These are phyloP conservation scores for Halocynthia aurantium DNA, from an alignment of 23 tunicate genomes.

Conservation along the genomic window DNA sequence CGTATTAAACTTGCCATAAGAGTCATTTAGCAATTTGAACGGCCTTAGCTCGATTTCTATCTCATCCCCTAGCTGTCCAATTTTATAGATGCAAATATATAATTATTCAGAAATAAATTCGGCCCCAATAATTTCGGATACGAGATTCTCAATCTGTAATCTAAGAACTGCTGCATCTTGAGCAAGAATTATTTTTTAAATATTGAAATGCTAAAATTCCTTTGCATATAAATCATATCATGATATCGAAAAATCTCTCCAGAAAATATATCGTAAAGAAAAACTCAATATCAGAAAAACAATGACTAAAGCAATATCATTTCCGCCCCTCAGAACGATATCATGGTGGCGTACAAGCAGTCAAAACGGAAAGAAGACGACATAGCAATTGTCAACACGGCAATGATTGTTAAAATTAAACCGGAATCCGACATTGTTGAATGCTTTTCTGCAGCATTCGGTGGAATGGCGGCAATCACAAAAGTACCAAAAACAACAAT, in stretches of 20 bases:
- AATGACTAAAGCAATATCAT: no score
- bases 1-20: no score
- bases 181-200: no score
- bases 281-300: no score
- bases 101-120: no score
- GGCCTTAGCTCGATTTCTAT: background rate
- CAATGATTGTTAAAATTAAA: conserved; percentile 68
- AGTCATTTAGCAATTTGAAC: background rate
- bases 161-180: no score
- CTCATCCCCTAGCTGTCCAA: no score
- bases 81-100: no score
- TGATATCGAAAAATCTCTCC: no score
- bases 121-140: no score
- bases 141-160: no score
- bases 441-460: conserved; percentile 60
- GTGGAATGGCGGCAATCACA: conserved; percentile 88
- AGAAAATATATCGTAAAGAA: no score
- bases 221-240: background rate
- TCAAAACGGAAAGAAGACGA: conserved; percentile 88
- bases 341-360: conserved; percentile 76
- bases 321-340: conserved; percentile 41
- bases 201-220: background rate
- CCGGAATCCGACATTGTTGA: conserved; percentile 48
- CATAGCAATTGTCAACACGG: conserved; percentile 94
- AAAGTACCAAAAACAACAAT: conserved; percentile 53